Conservation (phyloP, 2,113 vertebrate species). For the Danio rerio region DNA sequence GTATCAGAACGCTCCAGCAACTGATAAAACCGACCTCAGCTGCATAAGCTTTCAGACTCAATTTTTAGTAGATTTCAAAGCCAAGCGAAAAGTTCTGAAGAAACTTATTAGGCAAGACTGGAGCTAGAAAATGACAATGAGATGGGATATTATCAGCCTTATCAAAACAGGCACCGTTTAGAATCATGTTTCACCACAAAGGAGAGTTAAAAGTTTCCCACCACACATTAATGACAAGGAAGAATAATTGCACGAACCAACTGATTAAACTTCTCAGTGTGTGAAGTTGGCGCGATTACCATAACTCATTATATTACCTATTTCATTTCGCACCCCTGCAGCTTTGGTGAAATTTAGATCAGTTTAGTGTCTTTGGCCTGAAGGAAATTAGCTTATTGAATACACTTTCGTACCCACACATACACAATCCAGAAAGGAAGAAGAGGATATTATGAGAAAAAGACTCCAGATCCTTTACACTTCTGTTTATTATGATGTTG, state of each 20-base stretch:
- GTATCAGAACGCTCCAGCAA: not conserved
- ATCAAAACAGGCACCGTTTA: not conserved
- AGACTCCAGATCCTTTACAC: not conserved
- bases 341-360: slow-evolving; percentile 23
- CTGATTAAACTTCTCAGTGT: not conserved
- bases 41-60: slow-evolving; percentile 1
- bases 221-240: not conserved
- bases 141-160: not conserved
- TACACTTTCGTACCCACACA: not conserved
- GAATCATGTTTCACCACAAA: not conserved
- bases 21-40: not conserved
- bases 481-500: slow-evolving; percentile 5
- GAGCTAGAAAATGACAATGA: not conserved
- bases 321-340: slow-evolving; percentile 29
- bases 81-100: not conserved
- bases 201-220: not conserved
- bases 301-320: slow-evolving; percentile 11
- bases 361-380: not conserved
- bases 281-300: slow-evolving; percentile 19
- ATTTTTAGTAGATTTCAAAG: slow-evolving; percentile 13
- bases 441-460: not conserved
- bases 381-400: not conserved
- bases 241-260: slow-evolving; percentile 12
- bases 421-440: not conserved
- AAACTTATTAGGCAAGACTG: not conserved